Base-by-base conservation (phyloP, 1,140 invertebrate species). In the Alviniconcha marisindica region DNA sequence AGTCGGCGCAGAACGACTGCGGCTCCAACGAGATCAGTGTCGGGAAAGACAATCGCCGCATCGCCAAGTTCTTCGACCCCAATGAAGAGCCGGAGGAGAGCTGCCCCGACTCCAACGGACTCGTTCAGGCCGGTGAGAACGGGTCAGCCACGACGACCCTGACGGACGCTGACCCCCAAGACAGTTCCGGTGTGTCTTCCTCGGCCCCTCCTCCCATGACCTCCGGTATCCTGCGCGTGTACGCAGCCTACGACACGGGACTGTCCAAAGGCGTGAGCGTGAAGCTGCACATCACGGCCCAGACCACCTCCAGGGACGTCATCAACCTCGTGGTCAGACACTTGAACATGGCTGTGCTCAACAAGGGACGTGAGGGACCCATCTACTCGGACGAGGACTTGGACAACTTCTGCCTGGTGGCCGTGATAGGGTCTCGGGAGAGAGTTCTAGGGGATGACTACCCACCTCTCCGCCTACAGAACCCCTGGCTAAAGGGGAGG, bases 191-290 rank as follows among this genome's bases (percentile, higher is more conserved):
- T 10, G 21, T 31, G 1, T 38, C 33, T 0, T 40, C 36, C 2
- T 36, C 10, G 2, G 54, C 74, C 60, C 76, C 71, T 82, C 77
- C 56, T 40, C 79, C 36, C 77, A 84, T 38, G 60, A 77, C 18
- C 40, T 91, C 91, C 4, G 93, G 92, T 7, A 93, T 94, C 77
- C 87, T 95, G 12, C 93, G 96, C 93, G 97, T 99, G 36, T 99
- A 96, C 91, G 97, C 97, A 0, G 97, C 98, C 3, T 99, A 99
- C 91, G 97, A 98, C 86, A 99, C 97, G 0, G 98, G 98, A 36
- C 92, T 99, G 83, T 97, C 97, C 5, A 96, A 95, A 63, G 98
- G 97, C 0, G 98, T 97, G 1, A 98, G 97, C 87, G 95, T 99
- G 0, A 98, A 97, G 91, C 93, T 99, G 0, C 97, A 98, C 92